Conservation (phyloP, 2,113 vertebrate species). For the Poicephalus meyeri region DNA sequence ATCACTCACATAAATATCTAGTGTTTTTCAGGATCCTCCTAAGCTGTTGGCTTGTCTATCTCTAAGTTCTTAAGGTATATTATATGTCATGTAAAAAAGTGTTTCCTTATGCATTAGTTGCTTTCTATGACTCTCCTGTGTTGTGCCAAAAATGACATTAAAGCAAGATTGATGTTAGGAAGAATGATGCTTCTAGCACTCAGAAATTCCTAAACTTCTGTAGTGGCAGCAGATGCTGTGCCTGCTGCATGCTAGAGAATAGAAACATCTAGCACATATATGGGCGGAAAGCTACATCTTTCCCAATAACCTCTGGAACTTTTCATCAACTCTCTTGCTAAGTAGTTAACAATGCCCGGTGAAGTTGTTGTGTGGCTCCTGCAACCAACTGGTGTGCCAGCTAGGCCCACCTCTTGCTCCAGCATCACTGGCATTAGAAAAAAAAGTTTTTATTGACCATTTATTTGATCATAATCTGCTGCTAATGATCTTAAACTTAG, state of each 20-base stretch:
- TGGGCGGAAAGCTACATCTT: background rate
- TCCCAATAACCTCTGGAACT: background rate
- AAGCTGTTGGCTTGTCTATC: background rate
- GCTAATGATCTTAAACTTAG: background rate
- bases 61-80: background rate
- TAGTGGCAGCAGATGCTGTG: background rate
- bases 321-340: background rate
- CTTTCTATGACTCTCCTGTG: background rate
- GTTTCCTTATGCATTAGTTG: background rate
- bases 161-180: background rate
- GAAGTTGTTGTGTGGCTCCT: background rate
- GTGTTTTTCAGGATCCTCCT: background rate
- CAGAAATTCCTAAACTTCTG: background rate
- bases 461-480: background rate
- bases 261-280: background rate
- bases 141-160: background rate
- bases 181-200: background rate
- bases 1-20: background rate
- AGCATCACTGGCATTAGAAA: background rate
- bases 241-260: background rate
- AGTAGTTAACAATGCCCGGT: background rate
- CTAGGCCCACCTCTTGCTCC: background rate
- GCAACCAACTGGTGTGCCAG: background rate
- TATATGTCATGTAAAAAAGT: background rate
- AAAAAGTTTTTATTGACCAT: background rate